These are phyloP conservation scores for Ligdia adustata DNA, from an alignment of 2,888 invertebrate genomes.

Conservation along the genomic window DNA sequence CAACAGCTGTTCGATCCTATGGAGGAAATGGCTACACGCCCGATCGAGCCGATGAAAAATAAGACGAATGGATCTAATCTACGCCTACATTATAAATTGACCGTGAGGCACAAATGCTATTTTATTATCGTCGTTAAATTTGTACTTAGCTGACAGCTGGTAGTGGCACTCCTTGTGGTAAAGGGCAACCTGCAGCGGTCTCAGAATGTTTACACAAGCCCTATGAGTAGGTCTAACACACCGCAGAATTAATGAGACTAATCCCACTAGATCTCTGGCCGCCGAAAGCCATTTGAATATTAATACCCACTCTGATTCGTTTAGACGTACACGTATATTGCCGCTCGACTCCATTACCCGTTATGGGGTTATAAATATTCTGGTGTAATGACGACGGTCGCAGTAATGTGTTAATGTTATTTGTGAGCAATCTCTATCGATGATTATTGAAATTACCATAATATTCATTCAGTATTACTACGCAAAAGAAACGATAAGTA, in stretches of 20 bases:
- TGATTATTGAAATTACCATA: conserved; percentile 12
- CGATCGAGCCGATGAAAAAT: conserved; percentile 55
- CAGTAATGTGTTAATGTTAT: conserved; percentile 46
- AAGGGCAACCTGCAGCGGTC: conserved; percentile 46
- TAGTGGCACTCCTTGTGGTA: conserved; percentile 39
- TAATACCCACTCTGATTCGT: conserved; percentile 64
- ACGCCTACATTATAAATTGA: conserved; percentile 59
- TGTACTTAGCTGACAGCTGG: conserved; percentile 54
- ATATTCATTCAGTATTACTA: conserved; percentile 1
- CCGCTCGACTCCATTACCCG: conserved; percentile 61
- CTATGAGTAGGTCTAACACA: conserved; percentile 46
- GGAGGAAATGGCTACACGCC: conserved; percentile 63
- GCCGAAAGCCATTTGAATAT: conserved; percentile 76
- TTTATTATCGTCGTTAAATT: conserved; percentile 42
- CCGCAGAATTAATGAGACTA: conserved; percentile 65
- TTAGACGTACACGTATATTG: conserved; percentile 55
- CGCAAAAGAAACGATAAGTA: not conserved
- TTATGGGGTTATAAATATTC: conserved; percentile 62
- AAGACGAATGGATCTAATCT: conserved; percentile 58
- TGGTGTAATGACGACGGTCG: conserved; percentile 43
- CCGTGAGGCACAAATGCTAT: conserved; percentile 47
- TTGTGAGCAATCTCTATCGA: conserved; percentile 26
- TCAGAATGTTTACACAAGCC: conserved; percentile 50
- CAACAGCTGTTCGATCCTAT: conserved; percentile 72
- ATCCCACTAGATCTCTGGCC: conserved; percentile 63